phyloP scores from a whole-genome alignment of 2,797 vertebrate genomes.

The Periophthalmus magnuspinnatus region DNA sequence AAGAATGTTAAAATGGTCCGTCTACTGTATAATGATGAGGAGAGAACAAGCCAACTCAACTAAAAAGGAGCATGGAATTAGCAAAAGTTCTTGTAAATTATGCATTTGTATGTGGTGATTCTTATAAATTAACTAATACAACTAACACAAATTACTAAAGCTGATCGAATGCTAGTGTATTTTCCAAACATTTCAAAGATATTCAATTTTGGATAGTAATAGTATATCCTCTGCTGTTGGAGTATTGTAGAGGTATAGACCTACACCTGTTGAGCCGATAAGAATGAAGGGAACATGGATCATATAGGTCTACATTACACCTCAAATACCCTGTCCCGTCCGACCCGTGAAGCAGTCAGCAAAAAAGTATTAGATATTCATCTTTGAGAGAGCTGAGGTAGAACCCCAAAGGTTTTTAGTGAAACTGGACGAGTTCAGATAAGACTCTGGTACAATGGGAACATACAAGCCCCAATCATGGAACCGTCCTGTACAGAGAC shows the following conservation, averaged over 20 bases:
- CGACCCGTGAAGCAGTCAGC: neutral
- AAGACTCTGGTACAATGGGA: slow-evolving; percentile 53
- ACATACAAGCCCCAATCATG: slow-evolving; percentile 46
- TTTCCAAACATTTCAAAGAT: too few species aligned
- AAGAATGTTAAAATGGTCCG: neutral
- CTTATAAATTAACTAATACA: too few species aligned
- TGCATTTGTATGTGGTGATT: too few species aligned
- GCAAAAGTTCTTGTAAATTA: too few species aligned
- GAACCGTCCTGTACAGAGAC: slow-evolving; percentile 14
- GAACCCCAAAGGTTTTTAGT: slow-evolving; percentile 46
- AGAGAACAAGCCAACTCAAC: too few species aligned
- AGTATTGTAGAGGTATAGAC: too few species aligned
- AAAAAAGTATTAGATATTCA: slow-evolving; percentile 32
- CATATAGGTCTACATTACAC: neutral
- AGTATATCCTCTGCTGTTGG: neutral
- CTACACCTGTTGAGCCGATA: neutral
- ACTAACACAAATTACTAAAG: too few species aligned
- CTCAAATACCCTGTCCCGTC: slow-evolving; percentile 14
- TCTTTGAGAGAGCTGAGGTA: slow-evolving; percentile 37
- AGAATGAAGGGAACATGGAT: slow-evolving; percentile 9
- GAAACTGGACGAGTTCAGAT: slow-evolving; percentile 64
- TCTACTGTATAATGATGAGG: too few species aligned
- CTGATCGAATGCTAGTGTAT: too few species aligned
- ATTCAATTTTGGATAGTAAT: neutral
- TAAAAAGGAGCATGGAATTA: too few species aligned